These are phyloP conservation scores for Stichopus chloronotus DNA, from an alignment of 35 echinoderm and acorn worm genomes.

Conservation along the genomic window DNA sequence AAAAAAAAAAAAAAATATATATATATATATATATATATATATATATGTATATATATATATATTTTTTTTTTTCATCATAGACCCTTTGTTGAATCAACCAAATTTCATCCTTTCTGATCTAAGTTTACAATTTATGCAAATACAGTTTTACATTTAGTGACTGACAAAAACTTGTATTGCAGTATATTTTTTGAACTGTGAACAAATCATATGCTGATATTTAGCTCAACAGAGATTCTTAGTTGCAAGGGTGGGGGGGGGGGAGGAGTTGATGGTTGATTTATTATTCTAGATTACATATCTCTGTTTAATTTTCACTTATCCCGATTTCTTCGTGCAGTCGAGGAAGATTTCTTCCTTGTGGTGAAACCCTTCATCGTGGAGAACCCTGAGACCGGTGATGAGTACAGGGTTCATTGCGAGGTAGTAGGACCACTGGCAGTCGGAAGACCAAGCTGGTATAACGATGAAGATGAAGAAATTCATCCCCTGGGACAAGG, in stretches of 20 bases:
- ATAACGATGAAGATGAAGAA: slow-evolving; percentile 50
- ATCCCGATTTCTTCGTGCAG: slow-evolving; percentile 45
- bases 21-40: no score
- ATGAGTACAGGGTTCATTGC: slow-evolving; percentile 68
- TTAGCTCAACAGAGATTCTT: no score
- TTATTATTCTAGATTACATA: neutral
- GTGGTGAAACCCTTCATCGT: slow-evolving; percentile 60
- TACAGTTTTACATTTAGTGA: no score
- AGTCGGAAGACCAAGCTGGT: slow-evolving; percentile 73
- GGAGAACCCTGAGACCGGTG: slow-evolving; percentile 37
- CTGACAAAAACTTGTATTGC: no score
- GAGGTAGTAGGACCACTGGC: slow-evolving; percentile 70
- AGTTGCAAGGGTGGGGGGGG: neutral
- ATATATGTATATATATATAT: no score
- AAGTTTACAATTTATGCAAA: no score
- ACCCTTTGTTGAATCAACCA: no score
- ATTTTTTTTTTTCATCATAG: no score
- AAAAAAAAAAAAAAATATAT: no score
- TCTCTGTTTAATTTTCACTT: neutral
- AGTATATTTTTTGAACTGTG: no score
- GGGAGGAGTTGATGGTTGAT: neutral
- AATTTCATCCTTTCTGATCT: no score
- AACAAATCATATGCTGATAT: no score
- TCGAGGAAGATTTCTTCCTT: slow-evolving; percentile 72
- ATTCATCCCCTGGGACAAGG: slow-evolving; percentile 72